Evolutionary conservation across 2,113 vertebrate species (phyloP).

Genomic region (Lota lota): DNA sequence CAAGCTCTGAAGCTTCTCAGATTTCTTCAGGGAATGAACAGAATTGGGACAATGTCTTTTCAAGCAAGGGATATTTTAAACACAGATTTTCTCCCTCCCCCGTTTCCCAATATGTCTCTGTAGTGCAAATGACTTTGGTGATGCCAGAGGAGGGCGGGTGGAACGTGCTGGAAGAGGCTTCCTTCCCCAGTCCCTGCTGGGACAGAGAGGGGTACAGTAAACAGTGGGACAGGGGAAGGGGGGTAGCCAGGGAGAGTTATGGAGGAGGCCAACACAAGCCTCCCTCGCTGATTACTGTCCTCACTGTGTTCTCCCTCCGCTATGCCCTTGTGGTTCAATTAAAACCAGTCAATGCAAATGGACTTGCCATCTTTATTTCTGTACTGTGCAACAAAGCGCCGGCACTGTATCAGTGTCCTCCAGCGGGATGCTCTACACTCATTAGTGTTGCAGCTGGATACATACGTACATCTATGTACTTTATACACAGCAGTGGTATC

Average conservation of each 20-base stretch:
- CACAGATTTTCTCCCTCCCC: neutral
- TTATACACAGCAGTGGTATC: too few species aligned
- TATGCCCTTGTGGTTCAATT: conserved; percentile 54
- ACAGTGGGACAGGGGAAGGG: conserved; percentile 19
- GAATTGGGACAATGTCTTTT: conserved; percentile 4
- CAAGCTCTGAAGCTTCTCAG: too few species aligned
- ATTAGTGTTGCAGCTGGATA: neutral
- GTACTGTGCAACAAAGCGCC: conserved; percentile 17
- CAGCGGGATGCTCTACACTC: neutral
- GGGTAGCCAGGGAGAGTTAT: conserved; percentile 20
- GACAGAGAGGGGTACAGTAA: conserved; percentile 39
- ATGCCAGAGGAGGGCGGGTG: conserved; percentile 7
- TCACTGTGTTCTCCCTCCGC: conserved; percentile 9
- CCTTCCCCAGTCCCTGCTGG: conserved; percentile 30
- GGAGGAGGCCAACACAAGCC: conserved; percentile 22
- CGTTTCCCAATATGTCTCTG: conserved; percentile 12
- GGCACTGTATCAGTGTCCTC: neutral
- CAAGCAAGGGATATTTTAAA: conserved; percentile 19
- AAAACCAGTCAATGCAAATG: conserved; percentile 46
- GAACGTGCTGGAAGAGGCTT: conserved; percentile 27
- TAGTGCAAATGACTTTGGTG: conserved; percentile 33
- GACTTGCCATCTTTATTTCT: neutral
- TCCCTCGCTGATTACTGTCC: conserved; percentile 27
- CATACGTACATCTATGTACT: too few species aligned
- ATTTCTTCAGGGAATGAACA: conserved; percentile 27